Base-by-base conservation (phyloP, 2,888 invertebrate species). In the Ditylenchus weischeri region DNA sequence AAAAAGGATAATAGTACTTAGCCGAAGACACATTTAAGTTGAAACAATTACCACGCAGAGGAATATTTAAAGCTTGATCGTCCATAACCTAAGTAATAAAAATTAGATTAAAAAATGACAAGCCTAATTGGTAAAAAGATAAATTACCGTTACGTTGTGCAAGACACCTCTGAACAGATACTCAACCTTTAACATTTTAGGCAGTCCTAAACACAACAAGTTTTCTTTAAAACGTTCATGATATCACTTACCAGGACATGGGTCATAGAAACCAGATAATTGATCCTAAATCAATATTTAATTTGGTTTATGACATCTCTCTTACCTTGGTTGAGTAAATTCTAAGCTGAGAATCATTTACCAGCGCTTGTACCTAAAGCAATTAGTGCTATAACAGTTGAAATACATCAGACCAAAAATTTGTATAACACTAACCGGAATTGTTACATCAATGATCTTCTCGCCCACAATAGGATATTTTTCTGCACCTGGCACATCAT, bases 191-290 rank as follows among this genome's bases (percentile, higher is more conserved):
- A 96, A 86, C 79, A 88, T 88, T 84, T 96, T 96, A 43, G 91
- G 90, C 43, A 6, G 43, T 6, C 43, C 43, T 43, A 43, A 43
- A 43, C 3, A 43, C 15, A 43, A 10, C 43, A 13, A 43, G 8
- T 43, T 43, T 29, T 2, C 8, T 43, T 15, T 2, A 15, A 1
- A 43, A 43, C 43, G 43, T 43, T 5, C 5, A 43, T 13, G 15
- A 15, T 15, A 43, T 43, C 13, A 43, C 78, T 95, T 93, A 0
- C 93, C 93, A 11, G 85, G 81, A 75, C 92, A 92, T 0, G 94
- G 93, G 85, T 98, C 96, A 85, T 90, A 96, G 85, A 96, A 96
- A 43, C 96, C 96, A 15, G 95, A 92, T 72, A 96, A 85, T 83
- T 93, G 92, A 83, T 91, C 90, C 94, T 95, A 85, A 88, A 43